Percentiles rank a stretch among this genome's conserved stretches.
phyloP scores from a whole-genome alignment of 2,888 invertebrate species.

The Drosophila acutilabella region DNA sequence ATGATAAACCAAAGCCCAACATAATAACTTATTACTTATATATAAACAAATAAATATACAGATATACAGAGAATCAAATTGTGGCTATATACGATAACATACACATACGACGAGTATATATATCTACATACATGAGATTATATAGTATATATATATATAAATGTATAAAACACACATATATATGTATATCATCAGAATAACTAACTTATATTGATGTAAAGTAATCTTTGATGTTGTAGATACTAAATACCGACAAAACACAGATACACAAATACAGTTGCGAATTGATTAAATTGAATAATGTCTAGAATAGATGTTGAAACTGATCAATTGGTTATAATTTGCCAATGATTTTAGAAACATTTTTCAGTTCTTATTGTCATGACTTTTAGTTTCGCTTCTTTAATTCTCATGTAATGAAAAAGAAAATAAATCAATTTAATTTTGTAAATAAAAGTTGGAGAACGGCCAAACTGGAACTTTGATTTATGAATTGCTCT shows the following conservation, averaged over 20 bases:
- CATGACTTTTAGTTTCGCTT: slow-evolving; percentile 42
- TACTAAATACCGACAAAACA: slow-evolving; percentile 46
- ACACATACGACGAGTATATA: slow-evolving; percentile 36
- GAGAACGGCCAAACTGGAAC: slow-evolving; percentile 48
- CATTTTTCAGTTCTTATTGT: slow-evolving; percentile 42
- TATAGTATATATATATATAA: slow-evolving; percentile 31
- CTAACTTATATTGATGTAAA: slow-evolving; percentile 60
- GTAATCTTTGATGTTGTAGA: slow-evolving; percentile 83
- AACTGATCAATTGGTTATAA: slow-evolving; percentile 33
- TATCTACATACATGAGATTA: slow-evolving; percentile 21
- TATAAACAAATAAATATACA: slow-evolving; percentile 64
- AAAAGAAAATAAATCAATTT: slow-evolving; percentile 53
- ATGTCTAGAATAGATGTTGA: slow-evolving; percentile 41
- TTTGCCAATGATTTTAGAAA: slow-evolving; percentile 43
- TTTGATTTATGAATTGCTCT: background rate
- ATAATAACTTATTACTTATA: slow-evolving; percentile 59
- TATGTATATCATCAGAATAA: slow-evolving; percentile 48
- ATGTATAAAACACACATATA: slow-evolving; percentile 28
- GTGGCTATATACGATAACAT: slow-evolving; percentile 41
- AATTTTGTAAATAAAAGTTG: slow-evolving; percentile 79
- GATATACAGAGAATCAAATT: slow-evolving; percentile 54
- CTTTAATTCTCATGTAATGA: slow-evolving; percentile 50
- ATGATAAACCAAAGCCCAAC: slow-evolving; percentile 40
- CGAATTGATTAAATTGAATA: slow-evolving; percentile 27
- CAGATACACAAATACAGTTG: slow-evolving; percentile 39